Evolutionary conservation across 92 coral and sea anemone genomes (phyloP).

Genomic region (Hydrozoanthus gracilis): DNA sequence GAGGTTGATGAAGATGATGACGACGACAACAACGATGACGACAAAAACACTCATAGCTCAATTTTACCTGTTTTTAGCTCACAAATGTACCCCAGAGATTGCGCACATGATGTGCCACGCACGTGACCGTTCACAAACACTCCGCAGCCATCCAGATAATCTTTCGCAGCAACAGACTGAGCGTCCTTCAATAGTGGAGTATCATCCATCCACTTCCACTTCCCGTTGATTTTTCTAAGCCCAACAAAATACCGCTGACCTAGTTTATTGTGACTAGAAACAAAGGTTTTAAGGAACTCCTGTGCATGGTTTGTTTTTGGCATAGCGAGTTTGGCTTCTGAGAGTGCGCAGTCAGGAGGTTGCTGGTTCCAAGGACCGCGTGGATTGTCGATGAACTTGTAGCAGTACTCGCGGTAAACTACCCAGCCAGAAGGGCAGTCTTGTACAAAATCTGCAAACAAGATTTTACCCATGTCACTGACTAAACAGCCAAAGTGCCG

Average conservation of each 20-base stretch:
- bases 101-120: conserved; percentile 62
- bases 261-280: conserved; percentile 50
- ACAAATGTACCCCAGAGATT: conserved; percentile 70
- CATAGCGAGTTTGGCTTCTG: conserved; percentile 83
- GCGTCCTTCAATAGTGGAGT: conserved; percentile 62
- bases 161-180: not conserved
- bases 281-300: conserved; percentile 65
- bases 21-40: not conserved
- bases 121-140: conserved; percentile 63
- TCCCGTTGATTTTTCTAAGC: conserved; percentile 59
- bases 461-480: not conserved
- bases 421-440: conserved; percentile 82
- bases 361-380: conserved; percentile 65
- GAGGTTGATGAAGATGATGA: too few relatives aligned
- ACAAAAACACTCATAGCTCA: not conserved
- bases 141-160: conserved; percentile 58
- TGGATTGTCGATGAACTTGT: conserved; percentile 64
- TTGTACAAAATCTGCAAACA: conserved; percentile 54
- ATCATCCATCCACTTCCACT: conserved; percentile 87
- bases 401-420: conserved; percentile 78
- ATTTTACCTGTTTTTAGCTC: conserved; percentile 80
- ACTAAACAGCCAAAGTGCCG: not conserved
- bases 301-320: conserved; percentile 85
- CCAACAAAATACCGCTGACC: conserved; percentile 73
- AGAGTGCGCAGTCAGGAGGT: conserved; percentile 71